Base-by-base conservation (phyloP, 2,113 vertebrate species). In the Malurus melanocephalus region DNA sequence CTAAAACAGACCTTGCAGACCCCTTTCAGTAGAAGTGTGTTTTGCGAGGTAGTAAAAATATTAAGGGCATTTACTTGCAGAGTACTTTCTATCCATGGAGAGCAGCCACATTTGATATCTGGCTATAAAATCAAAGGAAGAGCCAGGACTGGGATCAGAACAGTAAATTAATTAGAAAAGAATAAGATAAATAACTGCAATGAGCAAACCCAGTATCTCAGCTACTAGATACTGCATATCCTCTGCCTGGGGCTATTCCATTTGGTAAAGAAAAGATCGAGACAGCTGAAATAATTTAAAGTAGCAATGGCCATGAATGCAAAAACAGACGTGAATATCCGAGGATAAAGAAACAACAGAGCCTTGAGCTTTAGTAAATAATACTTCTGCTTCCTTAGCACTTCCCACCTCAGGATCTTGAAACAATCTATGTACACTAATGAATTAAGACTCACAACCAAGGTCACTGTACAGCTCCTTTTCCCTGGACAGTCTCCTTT, bases 81-180 rank as follows among this genome's bases (percentile, higher is more conserved):
- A 73, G 33, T 67, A 62, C 56, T 74, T 74, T 45, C 64, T 55
- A 3, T 73, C 51, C 24, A 8, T 23, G 12, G 45, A 51, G 46
- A 89, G 32, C 57, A 88, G 62, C 15, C n/a, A 59, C 35, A 19
- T 79, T 81, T 92, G 66, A 26, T 81, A 62, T 42, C 48, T 62
- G 56, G 42, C 30, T 80, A 35, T 82, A 73, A 88, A 94, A 79
- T 87, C 55, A 93, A 90, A 84, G 71, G 51, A 90, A 87, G 51
- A 84, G 80, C 57, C 57, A 62, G 67, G 62, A 55, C 69, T 48
- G 38, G 69, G 62, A 85, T 88, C 83, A 59, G 69, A 93, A 66
- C 48, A 59, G 52, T 90, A 76, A 93, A 91, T 91, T 72, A 80
- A 90, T 90, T 90, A 93, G 88, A 85, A 91, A 93, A 73, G 27